Percentiles rank a stretch among this genome's conserved stretches.
Evolutionary conservation across 2,797 vertebrate species (phyloP).

Genomic region (Anolis apletophallus): DNA sequence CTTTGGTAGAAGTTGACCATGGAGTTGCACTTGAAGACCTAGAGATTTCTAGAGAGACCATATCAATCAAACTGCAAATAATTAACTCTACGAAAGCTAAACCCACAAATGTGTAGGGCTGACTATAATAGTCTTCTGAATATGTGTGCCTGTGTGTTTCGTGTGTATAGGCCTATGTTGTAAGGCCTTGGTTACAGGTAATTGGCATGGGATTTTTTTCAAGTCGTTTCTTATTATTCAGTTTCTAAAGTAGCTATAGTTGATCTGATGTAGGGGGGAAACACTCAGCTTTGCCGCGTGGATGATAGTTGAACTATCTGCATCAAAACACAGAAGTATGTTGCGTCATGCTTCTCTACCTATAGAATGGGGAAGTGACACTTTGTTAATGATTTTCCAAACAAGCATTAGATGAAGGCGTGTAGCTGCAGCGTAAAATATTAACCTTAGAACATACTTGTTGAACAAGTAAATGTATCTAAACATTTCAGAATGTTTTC

Average conservation of each 20-base stretch:
- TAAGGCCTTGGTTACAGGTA: background rate
- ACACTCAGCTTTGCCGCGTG: background rate
- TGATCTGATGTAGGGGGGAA: background rate
- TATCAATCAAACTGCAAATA: too few species aligned
- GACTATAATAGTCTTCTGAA: background rate
- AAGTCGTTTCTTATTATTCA: background rate
- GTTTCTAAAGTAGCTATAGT: background rate
- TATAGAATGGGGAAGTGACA: background rate
- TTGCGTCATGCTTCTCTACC: background rate
- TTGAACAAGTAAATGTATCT: background rate
- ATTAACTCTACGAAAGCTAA: too few species aligned
- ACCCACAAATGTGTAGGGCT: too few species aligned
- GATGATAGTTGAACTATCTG: background rate
- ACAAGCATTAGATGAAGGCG: background rate
- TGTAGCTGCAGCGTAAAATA: conserved; percentile 9
- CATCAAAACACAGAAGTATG: background rate
- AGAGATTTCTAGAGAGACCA: too few species aligned
- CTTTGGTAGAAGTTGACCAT: too few species aligned
- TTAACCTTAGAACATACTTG: conserved; percentile 17
- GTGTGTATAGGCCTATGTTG: background rate
- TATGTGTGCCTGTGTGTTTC: background rate
- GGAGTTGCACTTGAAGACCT: too few species aligned
- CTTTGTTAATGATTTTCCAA: conserved; percentile 3
- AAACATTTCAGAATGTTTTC: background rate
- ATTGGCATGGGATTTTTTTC: background rate